A percentile compares a stretch with the other conserved stretches of the same genome.
Conservation (phyloP, 2,888 invertebrate species). For the Xanthorhoe designata region DNA sequence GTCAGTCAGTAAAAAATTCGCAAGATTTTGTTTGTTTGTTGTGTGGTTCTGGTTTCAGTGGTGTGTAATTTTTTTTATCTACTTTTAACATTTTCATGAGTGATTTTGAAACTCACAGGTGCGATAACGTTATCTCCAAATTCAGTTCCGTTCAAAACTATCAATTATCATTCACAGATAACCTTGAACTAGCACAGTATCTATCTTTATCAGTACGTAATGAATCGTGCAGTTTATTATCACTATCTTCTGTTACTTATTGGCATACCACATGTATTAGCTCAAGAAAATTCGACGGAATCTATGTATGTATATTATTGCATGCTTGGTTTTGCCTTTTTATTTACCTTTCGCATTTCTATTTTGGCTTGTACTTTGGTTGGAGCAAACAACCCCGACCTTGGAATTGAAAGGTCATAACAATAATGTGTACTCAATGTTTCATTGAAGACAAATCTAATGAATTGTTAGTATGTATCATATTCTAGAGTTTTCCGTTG, state of each 20-base stretch:
- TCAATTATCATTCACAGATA: constrained; percentile 22
- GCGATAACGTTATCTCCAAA: background rate
- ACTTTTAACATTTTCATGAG: background rate
- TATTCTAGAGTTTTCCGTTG: background rate
- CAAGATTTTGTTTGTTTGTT: background rate
- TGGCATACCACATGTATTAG: constrained; percentile 24
- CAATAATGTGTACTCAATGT: constrained; percentile 19
- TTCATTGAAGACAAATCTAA: constrained; percentile 11
- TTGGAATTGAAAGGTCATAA: constrained; percentile 31
- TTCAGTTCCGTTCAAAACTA: constrained; percentile 11
- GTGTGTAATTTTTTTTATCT: constrained; percentile 10
- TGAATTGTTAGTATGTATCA: background rate
- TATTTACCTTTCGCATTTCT: background rate
- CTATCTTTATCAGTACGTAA: constrained; percentile 20
- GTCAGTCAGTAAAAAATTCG: background rate
- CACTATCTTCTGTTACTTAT: constrained; percentile 22
- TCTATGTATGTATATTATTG: constrained; percentile 21
- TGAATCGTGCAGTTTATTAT: constrained; percentile 22
- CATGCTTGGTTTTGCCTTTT: constrained; percentile 10
- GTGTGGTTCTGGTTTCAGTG: background rate
- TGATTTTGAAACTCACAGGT: background rate
- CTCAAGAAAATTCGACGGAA: constrained; percentile 25
- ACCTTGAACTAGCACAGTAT: constrained; percentile 33
- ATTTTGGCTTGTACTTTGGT: background rate
- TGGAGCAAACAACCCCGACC: constrained; percentile 7